These are phyloP conservation scores for Aphelocoma californica DNA, from an alignment of 2,797 vertebrate species.

Conservation along the genomic window DNA sequence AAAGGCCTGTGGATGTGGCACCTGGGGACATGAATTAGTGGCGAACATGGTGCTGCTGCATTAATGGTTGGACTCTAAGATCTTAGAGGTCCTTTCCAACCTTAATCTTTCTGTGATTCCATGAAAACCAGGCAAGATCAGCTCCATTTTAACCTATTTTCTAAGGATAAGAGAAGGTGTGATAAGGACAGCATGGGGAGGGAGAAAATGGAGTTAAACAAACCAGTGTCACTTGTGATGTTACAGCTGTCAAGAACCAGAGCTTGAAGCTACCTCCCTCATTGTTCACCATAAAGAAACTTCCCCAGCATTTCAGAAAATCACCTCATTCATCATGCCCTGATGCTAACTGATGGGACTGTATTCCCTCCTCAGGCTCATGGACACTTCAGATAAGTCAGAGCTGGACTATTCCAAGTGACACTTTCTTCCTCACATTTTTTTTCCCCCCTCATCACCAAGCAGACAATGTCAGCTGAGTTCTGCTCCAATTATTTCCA, in stretches of 20 bases:
- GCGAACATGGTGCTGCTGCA: neutral
- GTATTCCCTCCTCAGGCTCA: neutral
- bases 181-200: constrained; percentile 40
- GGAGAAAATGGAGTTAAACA: constrained; percentile 33
- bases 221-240: neutral
- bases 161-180: constrained; percentile 47
- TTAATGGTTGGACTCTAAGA: rapidly evolving
- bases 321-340: neutral
- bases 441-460: neutral
- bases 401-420: neutral
- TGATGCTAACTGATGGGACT: neutral
- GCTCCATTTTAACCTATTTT: constrained; percentile 36
- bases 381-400: neutral
- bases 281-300: neutral
- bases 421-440: neutral
- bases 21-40: neutral
- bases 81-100: neutral
- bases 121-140: neutral
- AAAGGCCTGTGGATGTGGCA: neutral
- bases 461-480: neutral
- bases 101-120: neutral
- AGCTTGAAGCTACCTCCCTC: neutral
- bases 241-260: constrained; percentile 72
- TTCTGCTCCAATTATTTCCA: neutral
- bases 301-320: constrained; percentile 19